Base-by-base conservation (phyloP, 2,113 vertebrate genomes). In the Uria aalge region DNA sequence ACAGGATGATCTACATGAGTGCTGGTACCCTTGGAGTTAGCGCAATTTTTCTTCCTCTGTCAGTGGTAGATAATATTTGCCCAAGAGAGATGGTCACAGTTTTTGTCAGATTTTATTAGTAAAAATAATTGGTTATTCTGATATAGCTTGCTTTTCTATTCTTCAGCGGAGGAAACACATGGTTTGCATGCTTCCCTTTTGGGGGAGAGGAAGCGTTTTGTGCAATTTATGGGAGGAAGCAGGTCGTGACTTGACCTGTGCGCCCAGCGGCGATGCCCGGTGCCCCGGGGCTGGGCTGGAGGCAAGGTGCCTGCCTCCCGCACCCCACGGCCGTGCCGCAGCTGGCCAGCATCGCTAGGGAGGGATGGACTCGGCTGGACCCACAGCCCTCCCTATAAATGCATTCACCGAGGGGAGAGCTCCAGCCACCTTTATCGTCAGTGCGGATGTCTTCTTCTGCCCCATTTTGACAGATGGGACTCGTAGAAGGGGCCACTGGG, bases 261-360 rank as follows among this genome's bases (percentile, higher is more conserved):
- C 2, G 2, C 12, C 21, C 38, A 64, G 34, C 18, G 11, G 43
- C 4, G 14, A 23, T 11, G 32, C 63, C 38, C 5, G 4, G 36
- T 11, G 40, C 23, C 22, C 62, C 0, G 0, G 67, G 45, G 22
- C 38, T 19, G 64, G 59, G 43, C 4, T 3, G 22, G 63, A 36
- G 56, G 45, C 18, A 8, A 56, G 11, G 36, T 1, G 2, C 11
- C 14, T 4, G 1, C 22, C 11, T 15, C 22, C n/a, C 0, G 3
- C 36, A 14, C 32, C 11, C 26, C 29, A 4, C 1, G 6, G n/a
- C 11, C 6, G 0, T 3, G 36, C 56, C 40, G 62, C 40, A 48
- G 34, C 40, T 36, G 30, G 76, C 24, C 52, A 52, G 47, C 36
- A 4, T 15, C 34, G 50, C 62, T 57, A 9, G 6, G 15, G 38